Percentiles rank a stretch among this genome's conserved stretches.
Evolutionary conservation across 2,113 vertebrate genomes (phyloP).

Genomic region (Barnardius zonarius): DNA sequence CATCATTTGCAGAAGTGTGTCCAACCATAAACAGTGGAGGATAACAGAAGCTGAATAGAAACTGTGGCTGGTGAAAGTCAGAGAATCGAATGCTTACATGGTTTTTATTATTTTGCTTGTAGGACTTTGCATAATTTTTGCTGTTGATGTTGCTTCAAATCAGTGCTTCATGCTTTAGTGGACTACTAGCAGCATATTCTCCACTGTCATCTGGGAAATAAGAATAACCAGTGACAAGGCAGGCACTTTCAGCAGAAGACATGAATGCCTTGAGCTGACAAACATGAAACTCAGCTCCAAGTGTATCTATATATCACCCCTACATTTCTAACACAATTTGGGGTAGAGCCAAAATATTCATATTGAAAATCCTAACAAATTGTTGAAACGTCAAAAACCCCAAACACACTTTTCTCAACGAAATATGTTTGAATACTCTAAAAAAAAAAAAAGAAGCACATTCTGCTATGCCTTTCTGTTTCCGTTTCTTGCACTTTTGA

Average conservation of each 20-base stretch:
- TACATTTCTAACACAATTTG: neutral
- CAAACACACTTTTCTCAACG: neutral
- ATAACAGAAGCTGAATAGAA: neutral
- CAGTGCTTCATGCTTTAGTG: neutral
- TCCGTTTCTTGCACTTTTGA: constrained; percentile 1
- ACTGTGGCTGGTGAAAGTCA: neutral
- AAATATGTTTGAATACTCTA: neutral
- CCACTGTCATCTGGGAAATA: neutral
- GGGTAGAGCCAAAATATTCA: neutral
- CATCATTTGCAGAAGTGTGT: neutral
- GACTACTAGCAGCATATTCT: neutral
- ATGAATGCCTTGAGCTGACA: neutral
- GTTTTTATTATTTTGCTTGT: neutral
- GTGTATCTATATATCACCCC: neutral
- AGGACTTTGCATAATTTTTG: neutral
- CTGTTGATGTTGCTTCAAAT: neutral
- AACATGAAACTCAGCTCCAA: neutral
- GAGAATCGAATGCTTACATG: neutral
- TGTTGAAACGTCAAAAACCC: neutral
- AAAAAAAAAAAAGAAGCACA: neutral
- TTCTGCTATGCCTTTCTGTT: neutral
- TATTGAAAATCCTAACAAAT: neutral
- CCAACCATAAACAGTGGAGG: neutral
- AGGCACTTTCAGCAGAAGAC: neutral
- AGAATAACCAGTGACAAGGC: neutral